Evolutionary conservation across 2,888 invertebrate species (phyloP).

Genomic region (Tinea pellionella): DNA sequence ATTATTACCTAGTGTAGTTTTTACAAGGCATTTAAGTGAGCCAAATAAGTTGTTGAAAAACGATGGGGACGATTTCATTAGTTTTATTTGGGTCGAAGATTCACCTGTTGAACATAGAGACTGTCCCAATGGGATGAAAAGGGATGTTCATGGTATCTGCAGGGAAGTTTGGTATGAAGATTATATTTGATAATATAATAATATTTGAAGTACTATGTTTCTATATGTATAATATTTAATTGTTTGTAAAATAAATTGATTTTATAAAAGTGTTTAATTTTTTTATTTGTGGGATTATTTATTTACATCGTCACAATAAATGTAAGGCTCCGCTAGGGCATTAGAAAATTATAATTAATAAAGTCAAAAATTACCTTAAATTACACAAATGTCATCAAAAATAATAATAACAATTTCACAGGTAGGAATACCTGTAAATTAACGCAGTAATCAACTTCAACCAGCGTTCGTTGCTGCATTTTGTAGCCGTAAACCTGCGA

Average conservation of each 20-base stretch:
- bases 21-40: not conserved
- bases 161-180: slow-evolving; percentile 8
- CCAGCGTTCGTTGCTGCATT: too few species aligned
- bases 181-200: not conserved
- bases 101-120: not conserved
- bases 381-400: too few species aligned
- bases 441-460: too few species aligned
- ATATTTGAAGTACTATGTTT: not conserved
- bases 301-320: too few species aligned
- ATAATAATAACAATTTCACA: too few species aligned
- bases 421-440: too few species aligned
- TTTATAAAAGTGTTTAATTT: too few species aligned
- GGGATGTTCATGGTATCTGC: not conserved
- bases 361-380: too few species aligned
- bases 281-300: too few species aligned
- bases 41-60: not conserved
- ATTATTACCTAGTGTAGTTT: not conserved
- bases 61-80: not conserved
- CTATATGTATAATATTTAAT: not conserved
- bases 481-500: too few species aligned
- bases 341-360: too few species aligned
- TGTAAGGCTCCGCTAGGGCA: too few species aligned
- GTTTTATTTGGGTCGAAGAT: not conserved
- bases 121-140: not conserved
- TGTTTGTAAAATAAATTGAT: not conserved